These are phyloP conservation scores for Takifugu flavidus DNA, from an alignment of 2,113 vertebrate genomes.

Conservation along the genomic window DNA sequence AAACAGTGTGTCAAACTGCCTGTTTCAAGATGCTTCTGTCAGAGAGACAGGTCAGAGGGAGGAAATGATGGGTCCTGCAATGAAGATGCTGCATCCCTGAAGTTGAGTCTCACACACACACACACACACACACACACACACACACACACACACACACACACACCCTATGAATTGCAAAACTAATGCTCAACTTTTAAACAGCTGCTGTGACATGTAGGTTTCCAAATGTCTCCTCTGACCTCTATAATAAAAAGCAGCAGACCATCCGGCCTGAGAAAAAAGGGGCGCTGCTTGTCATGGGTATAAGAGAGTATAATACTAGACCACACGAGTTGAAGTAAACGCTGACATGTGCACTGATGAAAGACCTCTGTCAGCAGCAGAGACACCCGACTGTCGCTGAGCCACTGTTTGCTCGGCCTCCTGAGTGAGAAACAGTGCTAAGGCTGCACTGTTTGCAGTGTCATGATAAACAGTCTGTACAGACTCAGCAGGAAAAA, in stretches of 20 bases:
- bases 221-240: too few species aligned
- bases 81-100: constrained; percentile 16
- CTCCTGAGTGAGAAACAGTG: background rate
- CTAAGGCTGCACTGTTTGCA: background rate
- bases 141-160: background rate
- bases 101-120: background rate
- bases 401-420: too few species aligned
- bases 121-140: background rate
- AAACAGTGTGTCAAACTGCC: background rate
- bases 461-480: background rate
- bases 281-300: too few species aligned
- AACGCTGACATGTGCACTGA: background rate
- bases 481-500: constrained; percentile 1
- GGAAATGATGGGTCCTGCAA: background rate
- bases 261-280: too few species aligned
- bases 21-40: background rate
- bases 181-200: constrained; percentile 37
- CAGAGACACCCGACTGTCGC: background rate
- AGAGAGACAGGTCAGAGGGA: constrained; percentile 21
- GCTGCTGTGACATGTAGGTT: too few species aligned
- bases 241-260: too few species aligned
- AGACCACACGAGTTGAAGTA: background rate
- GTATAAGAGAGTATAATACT: too few species aligned
- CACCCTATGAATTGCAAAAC: background rate
- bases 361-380: background rate